Conservation (phyloP, 2,113 vertebrate species). For the Ageneiosus marmoratus region DNA sequence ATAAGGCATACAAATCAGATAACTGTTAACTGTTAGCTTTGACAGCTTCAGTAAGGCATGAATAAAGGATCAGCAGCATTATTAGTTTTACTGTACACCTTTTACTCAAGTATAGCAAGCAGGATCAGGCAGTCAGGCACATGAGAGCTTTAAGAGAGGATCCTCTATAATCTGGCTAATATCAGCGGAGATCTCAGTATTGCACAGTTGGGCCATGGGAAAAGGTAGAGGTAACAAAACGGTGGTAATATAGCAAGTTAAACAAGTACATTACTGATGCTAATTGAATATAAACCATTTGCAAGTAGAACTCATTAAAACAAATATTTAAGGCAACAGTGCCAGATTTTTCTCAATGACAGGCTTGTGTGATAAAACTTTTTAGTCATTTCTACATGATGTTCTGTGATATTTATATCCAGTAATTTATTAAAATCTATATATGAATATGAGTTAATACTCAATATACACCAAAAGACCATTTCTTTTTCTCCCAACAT, state of each 20-base stretch:
- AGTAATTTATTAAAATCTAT: background rate
- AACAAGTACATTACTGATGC: background rate
- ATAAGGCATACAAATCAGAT: background rate
- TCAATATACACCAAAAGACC: background rate
- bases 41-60: background rate
- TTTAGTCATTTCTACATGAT: background rate
- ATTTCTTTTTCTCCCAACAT: background rate
- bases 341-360: background rate
- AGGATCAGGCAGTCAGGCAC: background rate
- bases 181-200: background rate
- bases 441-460: background rate
- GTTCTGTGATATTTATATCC: too few relatives aligned
- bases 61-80: conserved; percentile 2
- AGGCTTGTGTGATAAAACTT: background rate
- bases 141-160: background rate
- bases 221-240: background rate
- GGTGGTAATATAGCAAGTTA: background rate
- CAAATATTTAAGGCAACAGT: background rate
- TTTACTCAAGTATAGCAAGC: background rate
- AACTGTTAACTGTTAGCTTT: background rate
- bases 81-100: background rate
- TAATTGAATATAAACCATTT: background rate
- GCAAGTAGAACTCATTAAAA: background rate
- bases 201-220: background rate
- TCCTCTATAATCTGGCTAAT: background rate